Conservation (phyloP, 2,113 vertebrate genomes). For the Maylandia zebra region DNA sequence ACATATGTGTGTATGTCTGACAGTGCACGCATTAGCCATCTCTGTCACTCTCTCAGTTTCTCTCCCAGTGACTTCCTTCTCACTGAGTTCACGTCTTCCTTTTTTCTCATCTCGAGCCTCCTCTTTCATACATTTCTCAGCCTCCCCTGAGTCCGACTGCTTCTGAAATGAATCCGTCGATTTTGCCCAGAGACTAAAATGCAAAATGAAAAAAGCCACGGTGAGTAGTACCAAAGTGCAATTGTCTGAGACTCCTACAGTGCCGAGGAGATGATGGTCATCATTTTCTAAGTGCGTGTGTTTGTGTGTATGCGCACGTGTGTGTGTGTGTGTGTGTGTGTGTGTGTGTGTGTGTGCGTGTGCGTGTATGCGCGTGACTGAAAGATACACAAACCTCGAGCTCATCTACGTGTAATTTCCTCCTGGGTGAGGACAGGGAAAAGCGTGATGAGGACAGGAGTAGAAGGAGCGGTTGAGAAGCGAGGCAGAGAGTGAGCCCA, state of each 20-base stretch:
- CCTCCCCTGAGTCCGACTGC: conserved; percentile 1
- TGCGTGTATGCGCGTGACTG: neutral
- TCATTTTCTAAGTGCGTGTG: neutral
- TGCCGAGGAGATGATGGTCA: neutral
- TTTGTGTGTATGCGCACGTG: accelerated
- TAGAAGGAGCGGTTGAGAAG: conserved; percentile 1
- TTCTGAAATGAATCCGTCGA: conserved; percentile 6
- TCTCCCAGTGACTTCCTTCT: neutral
- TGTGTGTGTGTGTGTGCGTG: neutral
- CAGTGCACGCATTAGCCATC: neutral
- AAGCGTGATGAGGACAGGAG: conserved; percentile 21
- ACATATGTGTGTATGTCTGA: neutral
- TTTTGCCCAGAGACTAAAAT: neutral
- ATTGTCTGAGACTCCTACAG: neutral
- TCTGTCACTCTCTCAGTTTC: neutral
- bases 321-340: accelerated
- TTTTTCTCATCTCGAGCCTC: neutral
- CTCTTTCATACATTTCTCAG: neutral
- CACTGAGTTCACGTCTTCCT: neutral
- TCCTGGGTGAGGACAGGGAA: conserved; percentile 10
- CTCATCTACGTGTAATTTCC: conserved; percentile 53
- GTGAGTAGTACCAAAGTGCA: neutral
- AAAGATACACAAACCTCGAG: neutral
- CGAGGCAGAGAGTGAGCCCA: neutral
- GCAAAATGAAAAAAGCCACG: conserved; percentile 15